Evolutionary conservation across 2,888 invertebrate genomes (phyloP).

Genomic region (Megalurothrips usitatus): DNA sequence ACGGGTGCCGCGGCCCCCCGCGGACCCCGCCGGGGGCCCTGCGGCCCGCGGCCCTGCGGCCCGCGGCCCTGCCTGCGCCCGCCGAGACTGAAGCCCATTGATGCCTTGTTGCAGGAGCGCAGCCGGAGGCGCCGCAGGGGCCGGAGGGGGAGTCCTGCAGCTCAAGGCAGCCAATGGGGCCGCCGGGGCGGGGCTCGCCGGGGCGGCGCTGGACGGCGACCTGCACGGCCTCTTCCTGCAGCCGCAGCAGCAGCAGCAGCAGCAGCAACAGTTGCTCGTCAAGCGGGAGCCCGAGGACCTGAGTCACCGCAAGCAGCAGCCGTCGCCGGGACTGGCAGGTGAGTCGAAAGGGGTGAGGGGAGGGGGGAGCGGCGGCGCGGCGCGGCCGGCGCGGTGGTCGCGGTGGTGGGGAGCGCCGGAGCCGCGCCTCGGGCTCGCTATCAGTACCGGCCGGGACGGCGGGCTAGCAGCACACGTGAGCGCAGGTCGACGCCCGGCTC

Average conservation of each 20-base stretch:
- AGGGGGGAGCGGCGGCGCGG: neutral
- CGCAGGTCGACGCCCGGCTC: neutral
- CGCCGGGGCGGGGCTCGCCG: conserved; percentile 54
- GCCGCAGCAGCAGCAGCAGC: conserved; percentile 36
- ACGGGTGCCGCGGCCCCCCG: neutral
- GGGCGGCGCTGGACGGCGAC: conserved; percentile 48
- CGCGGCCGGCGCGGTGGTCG: neutral
- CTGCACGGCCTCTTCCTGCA: conserved; percentile 53
- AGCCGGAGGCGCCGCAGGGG: conserved; percentile 49
- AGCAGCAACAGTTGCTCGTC: conserved; percentile 52
- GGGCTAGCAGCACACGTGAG: conserved; percentile 54
- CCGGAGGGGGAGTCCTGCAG: conserved; percentile 49
- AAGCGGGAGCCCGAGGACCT: conserved; percentile 80
- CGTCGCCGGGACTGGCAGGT: conserved; percentile 31
- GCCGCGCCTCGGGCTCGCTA: conserved; percentile 49
- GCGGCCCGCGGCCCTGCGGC: neutral
- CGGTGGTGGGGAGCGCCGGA: neutral
- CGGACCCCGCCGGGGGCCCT: neutral
- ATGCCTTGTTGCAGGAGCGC: conserved; percentile 47
- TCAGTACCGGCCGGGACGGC: conserved; percentile 53
- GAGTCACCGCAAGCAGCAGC: conserved; percentile 56
- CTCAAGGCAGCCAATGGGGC: conserved; percentile 64
- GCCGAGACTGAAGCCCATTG: neutral
- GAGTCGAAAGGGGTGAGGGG: neutral
- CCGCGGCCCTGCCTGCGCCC: neutral